phyloP scores from a whole-genome alignment of 2,888 invertebrate species.

The Tineola bisselliella region DNA sequence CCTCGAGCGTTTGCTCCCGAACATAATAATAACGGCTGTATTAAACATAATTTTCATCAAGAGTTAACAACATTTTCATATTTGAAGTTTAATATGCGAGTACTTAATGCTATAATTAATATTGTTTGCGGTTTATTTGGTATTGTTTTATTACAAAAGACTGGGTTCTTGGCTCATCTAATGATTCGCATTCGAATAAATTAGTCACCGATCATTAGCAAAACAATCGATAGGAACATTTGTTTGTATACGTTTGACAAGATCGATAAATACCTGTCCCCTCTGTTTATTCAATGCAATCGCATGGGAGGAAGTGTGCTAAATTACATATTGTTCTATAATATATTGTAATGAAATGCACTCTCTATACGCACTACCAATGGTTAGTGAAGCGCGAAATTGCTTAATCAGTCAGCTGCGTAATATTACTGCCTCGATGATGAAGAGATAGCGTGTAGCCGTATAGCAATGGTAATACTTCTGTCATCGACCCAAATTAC shows the following conservation, averaged over 20 bases:
- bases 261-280: slow-evolving; percentile 36
- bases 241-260: slow-evolving; percentile 25
- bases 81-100: slow-evolving; percentile 1
- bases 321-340: slow-evolving; percentile 54
- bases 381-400: slow-evolving; percentile 52
- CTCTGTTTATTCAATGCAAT: slow-evolving; percentile 17
- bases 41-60: slow-evolving; percentile 6
- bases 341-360: slow-evolving; percentile 59
- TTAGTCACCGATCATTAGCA: slow-evolving; percentile 9
- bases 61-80: not conserved
- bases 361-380: slow-evolving; percentile 33
- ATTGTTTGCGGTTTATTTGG: not conserved
- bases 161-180: too few species aligned
- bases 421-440: slow-evolving; percentile 42
- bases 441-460: slow-evolving; percentile 28
- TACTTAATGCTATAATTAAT: not conserved
- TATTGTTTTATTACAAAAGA: too few species aligned
- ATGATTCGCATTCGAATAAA: slow-evolving; percentile 4
- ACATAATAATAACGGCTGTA: slow-evolving; percentile 8
- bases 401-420: slow-evolving; percentile 62
- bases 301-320: slow-evolving; percentile 23
- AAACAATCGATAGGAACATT: slow-evolving; percentile 17
- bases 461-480: not conserved
- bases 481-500: not conserved
- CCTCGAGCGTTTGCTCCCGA: slow-evolving; percentile 25